Conservation (phyloP, 1,140 invertebrate genomes). For the Drosophila kanapiae region DNA sequence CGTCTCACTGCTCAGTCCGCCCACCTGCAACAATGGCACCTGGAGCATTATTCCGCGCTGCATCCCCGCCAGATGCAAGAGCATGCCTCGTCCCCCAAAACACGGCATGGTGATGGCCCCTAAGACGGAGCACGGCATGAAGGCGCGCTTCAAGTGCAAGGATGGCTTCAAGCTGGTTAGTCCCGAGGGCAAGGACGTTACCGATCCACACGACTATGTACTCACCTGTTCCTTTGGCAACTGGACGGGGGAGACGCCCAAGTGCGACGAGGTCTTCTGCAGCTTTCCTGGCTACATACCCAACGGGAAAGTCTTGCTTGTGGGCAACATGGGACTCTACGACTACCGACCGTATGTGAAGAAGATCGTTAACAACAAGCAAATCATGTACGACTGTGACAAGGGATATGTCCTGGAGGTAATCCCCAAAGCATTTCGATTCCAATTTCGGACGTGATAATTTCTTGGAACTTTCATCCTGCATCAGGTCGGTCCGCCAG, state of each 20-base stretch:
- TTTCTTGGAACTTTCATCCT: too few species aligned
- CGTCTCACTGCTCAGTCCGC: constrained; percentile 74
- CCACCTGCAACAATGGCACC: constrained; percentile 96
- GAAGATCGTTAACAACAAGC: constrained; percentile 96
- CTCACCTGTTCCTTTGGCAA: constrained; percentile 95
- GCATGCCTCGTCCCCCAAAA: constrained; percentile 93
- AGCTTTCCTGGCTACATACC: constrained; percentile 96
- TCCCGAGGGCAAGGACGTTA: constrained; percentile 85
- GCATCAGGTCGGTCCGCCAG: constrained; percentile 90
- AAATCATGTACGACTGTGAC: constrained; percentile 98
- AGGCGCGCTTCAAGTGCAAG: constrained; percentile 95
- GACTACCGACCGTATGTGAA: constrained; percentile 98
- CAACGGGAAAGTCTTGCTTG: constrained; percentile 96
- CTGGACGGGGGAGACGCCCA: constrained; percentile 95
- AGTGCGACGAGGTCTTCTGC: constrained; percentile 96
- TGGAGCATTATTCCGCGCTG: constrained; percentile 97
- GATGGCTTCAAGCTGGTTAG: constrained; percentile 95
- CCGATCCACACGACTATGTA: constrained; percentile 87
- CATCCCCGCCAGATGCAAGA: constrained; percentile 95
- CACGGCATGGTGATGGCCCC: constrained; percentile 98
- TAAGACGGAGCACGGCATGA: constrained; percentile 97
- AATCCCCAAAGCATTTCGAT: not conserved
- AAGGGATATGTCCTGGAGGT: constrained; percentile 94
- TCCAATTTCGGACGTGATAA: not conserved
- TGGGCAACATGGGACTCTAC: constrained; percentile 98